Conservation (phyloP, 2,888 invertebrate species). For the Eumerus sabulonum region DNA sequence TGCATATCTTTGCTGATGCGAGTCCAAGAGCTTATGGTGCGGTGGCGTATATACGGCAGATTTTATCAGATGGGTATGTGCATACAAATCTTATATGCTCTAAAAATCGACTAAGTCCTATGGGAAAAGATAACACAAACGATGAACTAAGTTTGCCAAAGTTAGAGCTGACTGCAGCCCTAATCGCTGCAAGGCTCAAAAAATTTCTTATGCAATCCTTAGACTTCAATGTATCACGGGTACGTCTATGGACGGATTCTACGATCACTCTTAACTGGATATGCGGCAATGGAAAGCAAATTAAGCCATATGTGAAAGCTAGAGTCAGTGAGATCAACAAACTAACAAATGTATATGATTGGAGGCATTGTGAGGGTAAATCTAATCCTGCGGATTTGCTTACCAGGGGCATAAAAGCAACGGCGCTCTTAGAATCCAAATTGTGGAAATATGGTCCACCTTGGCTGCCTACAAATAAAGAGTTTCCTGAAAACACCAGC, state of each 20-base stretch:
- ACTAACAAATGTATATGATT: slow-evolving; percentile 9
- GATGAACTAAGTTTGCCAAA: slow-evolving; percentile 13
- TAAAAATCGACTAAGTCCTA: slow-evolving; percentile 15
- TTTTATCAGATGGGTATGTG: not conserved
- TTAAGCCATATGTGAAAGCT: slow-evolving; percentile 10
- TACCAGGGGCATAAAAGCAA: slow-evolving; percentile 7
- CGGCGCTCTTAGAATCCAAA: slow-evolving; percentile 1
- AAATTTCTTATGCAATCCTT: not conserved
- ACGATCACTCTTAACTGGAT: slow-evolving; percentile 17
- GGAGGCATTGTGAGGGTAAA: slow-evolving; percentile 16
- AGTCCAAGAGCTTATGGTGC: slow-evolving; percentile 23
- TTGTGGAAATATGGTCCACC: slow-evolving; percentile 11
- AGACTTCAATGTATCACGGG: not conserved
- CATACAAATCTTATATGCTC: slow-evolving; percentile 13
- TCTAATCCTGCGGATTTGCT: slow-evolving; percentile 13
- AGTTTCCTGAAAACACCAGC: not conserved
- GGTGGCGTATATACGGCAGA: slow-evolving; percentile 12
- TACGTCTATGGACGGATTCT: slow-evolving; percentile 16
- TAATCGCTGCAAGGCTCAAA: not conserved
- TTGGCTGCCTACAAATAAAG: not conserved
- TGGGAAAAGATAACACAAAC: not conserved
- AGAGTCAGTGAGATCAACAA: slow-evolving; percentile 10
- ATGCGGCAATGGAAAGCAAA: not conserved
- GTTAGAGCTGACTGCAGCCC: slow-evolving; percentile 4
- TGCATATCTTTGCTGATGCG: slow-evolving; percentile 25